Evolutionary conservation across 2,113 vertebrate genomes (phyloP).

Genomic region (Trogon surrucura): DNA sequence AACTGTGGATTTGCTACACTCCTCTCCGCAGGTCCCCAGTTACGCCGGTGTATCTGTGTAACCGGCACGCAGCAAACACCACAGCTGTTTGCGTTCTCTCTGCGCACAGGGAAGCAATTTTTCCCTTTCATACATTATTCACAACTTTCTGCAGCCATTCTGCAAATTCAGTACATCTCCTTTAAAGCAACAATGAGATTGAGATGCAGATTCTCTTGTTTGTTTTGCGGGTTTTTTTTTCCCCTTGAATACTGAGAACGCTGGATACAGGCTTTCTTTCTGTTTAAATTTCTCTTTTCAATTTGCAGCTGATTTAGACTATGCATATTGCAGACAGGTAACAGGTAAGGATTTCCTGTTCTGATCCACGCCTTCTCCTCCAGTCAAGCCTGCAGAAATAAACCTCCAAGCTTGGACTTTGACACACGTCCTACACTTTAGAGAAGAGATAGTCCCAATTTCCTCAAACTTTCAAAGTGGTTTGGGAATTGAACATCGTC

Average conservation of each 20-base stretch:
- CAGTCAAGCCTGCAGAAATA: not conserved
- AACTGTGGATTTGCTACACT: not conserved
- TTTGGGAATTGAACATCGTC: not conserved
- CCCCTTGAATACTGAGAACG: slow-evolving; percentile 50
- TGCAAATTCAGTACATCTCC: slow-evolving; percentile 50
- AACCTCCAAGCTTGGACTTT: not conserved
- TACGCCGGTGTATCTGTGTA: not conserved
- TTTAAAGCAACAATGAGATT: slow-evolving; percentile 69
- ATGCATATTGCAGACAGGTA: not conserved
- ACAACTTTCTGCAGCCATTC: slow-evolving; percentile 61
- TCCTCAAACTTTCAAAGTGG: not conserved
- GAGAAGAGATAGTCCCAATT: not conserved
- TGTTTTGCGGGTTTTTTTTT: not conserved
- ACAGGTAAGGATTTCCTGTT: not conserved
- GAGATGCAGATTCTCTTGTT: slow-evolving; percentile 67
- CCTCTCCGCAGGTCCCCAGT: not conserved
- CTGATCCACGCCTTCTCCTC: not conserved
- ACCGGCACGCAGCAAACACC: not conserved
- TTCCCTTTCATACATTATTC: slow-evolving; percentile 69
- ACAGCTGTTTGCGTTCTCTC: slow-evolving; percentile 48
- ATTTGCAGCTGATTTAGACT: slow-evolving; percentile 16
- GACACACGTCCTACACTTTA: not conserved
- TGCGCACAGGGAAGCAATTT: slow-evolving; percentile 22
- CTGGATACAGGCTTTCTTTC: slow-evolving; percentile 66
- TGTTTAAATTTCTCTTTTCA: slow-evolving; percentile 25